A percentile compares a stretch with the other conserved stretches of the same genome.
phyloP scores from a whole-genome alignment of 30 jellyfish, hydroid and myxozoan species.

The Pseudorhiza aurosa region DNA sequence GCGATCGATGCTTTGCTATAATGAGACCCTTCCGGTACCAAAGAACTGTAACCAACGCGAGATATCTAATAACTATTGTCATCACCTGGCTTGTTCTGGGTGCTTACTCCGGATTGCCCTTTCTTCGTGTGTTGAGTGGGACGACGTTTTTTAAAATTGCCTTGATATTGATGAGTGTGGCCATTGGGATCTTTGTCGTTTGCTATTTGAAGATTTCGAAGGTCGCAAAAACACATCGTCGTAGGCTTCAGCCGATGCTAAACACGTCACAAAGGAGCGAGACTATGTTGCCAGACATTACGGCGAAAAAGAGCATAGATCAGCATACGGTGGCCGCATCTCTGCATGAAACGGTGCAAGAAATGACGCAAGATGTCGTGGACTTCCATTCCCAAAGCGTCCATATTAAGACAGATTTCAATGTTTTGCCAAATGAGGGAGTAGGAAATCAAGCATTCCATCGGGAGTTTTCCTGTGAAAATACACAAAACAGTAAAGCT shows the following conservation, averaged over 20 bases:
- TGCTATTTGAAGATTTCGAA: slow-evolving; percentile 19
- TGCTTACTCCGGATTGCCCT: slow-evolving; percentile 12
- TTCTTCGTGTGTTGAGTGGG: slow-evolving; percentile 27
- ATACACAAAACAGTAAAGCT: too few relatives aligned
- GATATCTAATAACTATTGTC: neutral
- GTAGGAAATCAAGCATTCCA: too few relatives aligned
- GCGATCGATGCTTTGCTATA: slow-evolving; percentile 46
- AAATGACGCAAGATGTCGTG: too few relatives aligned
- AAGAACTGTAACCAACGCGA: neutral
- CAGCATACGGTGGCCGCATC: too few relatives aligned
- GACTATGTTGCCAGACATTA: too few relatives aligned
- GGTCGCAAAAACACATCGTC: slow-evolving; percentile 36
- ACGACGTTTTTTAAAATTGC: slow-evolving; percentile 16
- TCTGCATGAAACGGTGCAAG: too few relatives aligned
- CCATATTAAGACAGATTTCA: too few relatives aligned
- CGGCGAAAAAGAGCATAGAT: too few relatives aligned
- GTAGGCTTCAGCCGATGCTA: slow-evolving; percentile 5
- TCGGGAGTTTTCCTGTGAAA: too few relatives aligned
- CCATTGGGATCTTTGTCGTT: neutral
- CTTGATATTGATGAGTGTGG: slow-evolving; percentile 12
- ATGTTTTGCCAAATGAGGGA: too few relatives aligned
- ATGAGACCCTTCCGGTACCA: slow-evolving; percentile 41
- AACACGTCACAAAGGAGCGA: neutral
- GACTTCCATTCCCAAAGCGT: too few relatives aligned
- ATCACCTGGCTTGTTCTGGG: slow-evolving; percentile 23